Base-by-base conservation (phyloP, 2,113 vertebrate genomes). In the Epinephelus lanceolatus region DNA sequence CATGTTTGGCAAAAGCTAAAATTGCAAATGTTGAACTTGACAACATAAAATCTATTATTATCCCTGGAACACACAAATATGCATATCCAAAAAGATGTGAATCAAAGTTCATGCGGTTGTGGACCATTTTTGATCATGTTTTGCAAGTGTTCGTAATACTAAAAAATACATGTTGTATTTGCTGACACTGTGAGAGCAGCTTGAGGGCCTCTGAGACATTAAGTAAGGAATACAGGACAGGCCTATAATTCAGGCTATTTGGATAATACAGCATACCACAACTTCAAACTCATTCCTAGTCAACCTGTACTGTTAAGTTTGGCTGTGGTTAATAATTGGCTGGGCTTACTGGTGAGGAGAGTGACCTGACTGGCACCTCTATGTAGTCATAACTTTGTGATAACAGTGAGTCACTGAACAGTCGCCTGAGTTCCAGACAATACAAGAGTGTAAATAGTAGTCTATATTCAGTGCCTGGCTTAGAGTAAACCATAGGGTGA, bases 381-480 rank as follows among this genome's bases (percentile, higher is more conserved):
- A 53, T 70, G 55, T 62, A 60, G 12, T 76, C 72, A 56, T 11
- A 69, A 76, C 72, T 80, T 65, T 53, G 25, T 68, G 42, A 71
- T 23, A 40, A 56, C 18, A 78, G 18, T 37, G 63, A 83, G 61
- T 86, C 75, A 78, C 63, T 77, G 14, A 76, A 55, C 68, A 70
- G 27, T 56, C 3, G 1, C 52, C 56, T 56, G 61, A 68, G 56
- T 65, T 80, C 18, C 53, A 72, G 67, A 17, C 0, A 0, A 70
- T 52, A 69, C 42, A 57, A 62, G 12, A 65, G 37, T 21, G 67
- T 59, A 70, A 77, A 55, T 19, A 23, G n/a, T 73, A 12, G 42
- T 67, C 33, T 55, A 49, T 79, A 63, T 51, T 69, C 52, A 72
- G 23, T 23, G 68, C n/a, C 49, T 51, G 37, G 14, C n/a, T 66